These are phyloP conservation scores for Trinectes maculatus DNA, from an alignment of 2,113 vertebrate genomes.

Conservation along the genomic window DNA sequence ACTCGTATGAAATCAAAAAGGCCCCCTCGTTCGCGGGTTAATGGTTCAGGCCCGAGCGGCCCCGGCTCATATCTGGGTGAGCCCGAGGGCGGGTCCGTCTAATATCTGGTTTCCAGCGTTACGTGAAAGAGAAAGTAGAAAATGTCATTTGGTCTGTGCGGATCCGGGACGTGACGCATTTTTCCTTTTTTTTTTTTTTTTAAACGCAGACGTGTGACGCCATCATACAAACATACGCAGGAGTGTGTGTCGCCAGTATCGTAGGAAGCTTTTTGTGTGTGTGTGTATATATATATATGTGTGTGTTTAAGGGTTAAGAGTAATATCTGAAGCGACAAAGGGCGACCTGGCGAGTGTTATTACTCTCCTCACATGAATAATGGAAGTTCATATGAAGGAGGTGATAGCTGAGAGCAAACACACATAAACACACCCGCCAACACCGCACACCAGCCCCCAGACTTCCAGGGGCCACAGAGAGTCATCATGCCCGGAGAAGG, in stretches of 20 bases:
- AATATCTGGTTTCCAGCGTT: constrained; percentile 51
- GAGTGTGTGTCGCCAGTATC: not conserved
- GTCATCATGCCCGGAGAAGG: constrained; percentile 42
- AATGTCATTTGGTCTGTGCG: not conserved
- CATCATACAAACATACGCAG: not conserved
- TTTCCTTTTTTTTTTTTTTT: not conserved
- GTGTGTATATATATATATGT: too few species aligned
- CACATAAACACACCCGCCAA: constrained; percentile 10
- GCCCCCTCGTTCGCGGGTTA: constrained; percentile 44
- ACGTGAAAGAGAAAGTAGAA: constrained; percentile 14
- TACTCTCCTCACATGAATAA: constrained; percentile 79
- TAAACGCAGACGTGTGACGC: not conserved
- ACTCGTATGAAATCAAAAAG: constrained; percentile 42
- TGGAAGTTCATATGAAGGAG: constrained; percentile 77
- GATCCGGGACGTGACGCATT: not conserved
- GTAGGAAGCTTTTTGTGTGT: not conserved
- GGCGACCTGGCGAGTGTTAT: constrained; percentile 70
- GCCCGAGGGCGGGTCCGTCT: constrained; percentile 41
- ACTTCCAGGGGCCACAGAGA: constrained; percentile 54
- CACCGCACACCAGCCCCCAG: constrained; percentile 35
- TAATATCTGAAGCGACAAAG: constrained; percentile 70
- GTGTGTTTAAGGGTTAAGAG: constrained; percentile 67
- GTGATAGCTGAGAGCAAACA: constrained; percentile 59
- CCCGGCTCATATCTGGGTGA: constrained; percentile 49
- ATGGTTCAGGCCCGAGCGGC: constrained; percentile 30